Conservation (phyloP, 2,113 vertebrate genomes). For the Tylochromis polylepis region DNA sequence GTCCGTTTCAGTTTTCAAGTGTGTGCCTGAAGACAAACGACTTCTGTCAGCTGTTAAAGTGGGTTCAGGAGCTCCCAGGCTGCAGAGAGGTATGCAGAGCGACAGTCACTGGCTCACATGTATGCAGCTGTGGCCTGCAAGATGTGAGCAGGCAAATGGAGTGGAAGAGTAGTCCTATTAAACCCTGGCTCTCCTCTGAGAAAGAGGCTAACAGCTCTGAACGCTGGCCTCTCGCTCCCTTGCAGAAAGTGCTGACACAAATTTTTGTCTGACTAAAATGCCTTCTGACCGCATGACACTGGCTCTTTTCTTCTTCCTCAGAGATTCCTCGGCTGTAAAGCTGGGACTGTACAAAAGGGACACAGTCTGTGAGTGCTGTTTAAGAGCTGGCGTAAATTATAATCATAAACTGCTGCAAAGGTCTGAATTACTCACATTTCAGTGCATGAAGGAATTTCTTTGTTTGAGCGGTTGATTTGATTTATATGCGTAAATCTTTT, state of each 20-base stretch:
- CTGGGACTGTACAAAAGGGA: constrained; percentile 43
- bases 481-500: neutral
- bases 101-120: constrained; percentile 42
- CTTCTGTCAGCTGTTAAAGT: constrained; percentile 44
- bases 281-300: constrained; percentile 63
- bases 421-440: constrained; percentile 41
- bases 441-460: constrained; percentile 14
- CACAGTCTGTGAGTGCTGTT: constrained; percentile 29
- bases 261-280: constrained; percentile 57
- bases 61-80: neutral
- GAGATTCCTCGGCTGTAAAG: constrained; percentile 34
- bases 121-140: constrained; percentile 29
- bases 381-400: constrained; percentile 52
- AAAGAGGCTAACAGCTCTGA: constrained; percentile 49
- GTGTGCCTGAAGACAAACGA: neutral
- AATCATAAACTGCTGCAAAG: constrained; percentile 39
- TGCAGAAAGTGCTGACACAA: constrained; percentile 58
- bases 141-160: constrained; percentile 56
- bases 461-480: constrained; percentile 37
- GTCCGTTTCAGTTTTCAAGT: neutral
- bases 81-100: constrained; percentile 30
- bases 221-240: constrained; percentile 31
- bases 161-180: constrained; percentile 65
- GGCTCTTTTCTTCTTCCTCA: constrained; percentile 60
- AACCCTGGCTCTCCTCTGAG: constrained; percentile 45